Evolutionary conservation across 1,140 invertebrate genomes (phyloP), one percentile per base, ranked within the genome.

Genomic region (Meloidogyne floridensis): DNA sequence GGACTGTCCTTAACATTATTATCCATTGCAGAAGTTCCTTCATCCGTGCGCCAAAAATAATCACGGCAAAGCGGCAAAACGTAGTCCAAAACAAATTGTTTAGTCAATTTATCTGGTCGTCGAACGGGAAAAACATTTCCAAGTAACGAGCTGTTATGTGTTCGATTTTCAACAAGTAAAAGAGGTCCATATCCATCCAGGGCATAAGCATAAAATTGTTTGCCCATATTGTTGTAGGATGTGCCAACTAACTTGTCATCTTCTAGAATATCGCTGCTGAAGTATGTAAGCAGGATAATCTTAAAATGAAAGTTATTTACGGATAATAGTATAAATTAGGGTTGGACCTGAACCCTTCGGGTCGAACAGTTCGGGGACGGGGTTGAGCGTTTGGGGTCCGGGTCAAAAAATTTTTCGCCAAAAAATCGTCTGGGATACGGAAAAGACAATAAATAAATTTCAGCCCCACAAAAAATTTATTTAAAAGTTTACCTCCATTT

Each of bases 131-230:
- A 54, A 74, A 74, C 53, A 7, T 47, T n/a, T n/a, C 72, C 43
- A 47, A 74, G 53, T 54, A 18, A 15, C n/a, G 3, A 11, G 5
- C 43, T 56, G 9, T 11, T 32, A 0, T 2, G 13, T 3, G 43
- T 32, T 10, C 74, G 74, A 32, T 42, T 42, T 47, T 53, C 74
- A 7, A 84, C 72, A 42, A 72, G 73, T 10, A 75, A 72, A 53
- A 69, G 32, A 6, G 81, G 82, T 13, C 81, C 82, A 13, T 9
- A 2, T 20, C 65, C 59, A 6, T 65, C 43, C n/a, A 73, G 18
- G 4, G 82, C 32, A 54, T 86, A 86, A 11, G 84, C 83, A 54
- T n/a, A 70, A n/a, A 83, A 82, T 15, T 84, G 65, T 42, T 20
- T 65, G 2, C 11, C 59, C 11, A 54, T n/a, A 13, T 20, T 9